These are phyloP conservation scores for Austrolebias charrua DNA, from an alignment of 2,797 vertebrate genomes.

Conservation along the genomic window DNA sequence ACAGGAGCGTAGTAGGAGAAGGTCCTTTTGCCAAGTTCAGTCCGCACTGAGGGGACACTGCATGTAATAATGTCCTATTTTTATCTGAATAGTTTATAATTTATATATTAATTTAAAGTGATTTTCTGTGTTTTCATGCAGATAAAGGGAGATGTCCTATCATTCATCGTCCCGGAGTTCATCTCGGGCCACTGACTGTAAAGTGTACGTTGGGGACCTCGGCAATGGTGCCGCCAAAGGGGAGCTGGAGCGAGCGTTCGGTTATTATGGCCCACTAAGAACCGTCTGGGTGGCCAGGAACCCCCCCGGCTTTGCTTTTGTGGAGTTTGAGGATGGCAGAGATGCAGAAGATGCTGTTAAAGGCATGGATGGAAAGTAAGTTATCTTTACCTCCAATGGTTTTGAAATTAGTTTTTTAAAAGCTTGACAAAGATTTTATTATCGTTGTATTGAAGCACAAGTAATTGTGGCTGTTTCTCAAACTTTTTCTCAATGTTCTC, in stretches of 20 bases:
- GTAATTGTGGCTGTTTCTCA: background rate
- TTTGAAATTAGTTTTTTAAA: background rate
- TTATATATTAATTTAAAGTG: no score
- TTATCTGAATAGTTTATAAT: no score
- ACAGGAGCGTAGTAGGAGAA: no score
- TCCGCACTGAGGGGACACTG: no score
- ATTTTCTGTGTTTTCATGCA: slow-evolving; percentile 2
- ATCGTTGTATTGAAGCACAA: no score
- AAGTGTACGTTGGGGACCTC: slow-evolving; percentile 80
- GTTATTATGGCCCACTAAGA: slow-evolving; percentile 80
- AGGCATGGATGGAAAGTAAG: slow-evolving; percentile 83
- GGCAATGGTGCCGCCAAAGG: slow-evolving; percentile 81
- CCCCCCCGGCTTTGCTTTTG: slow-evolving; percentile 81
- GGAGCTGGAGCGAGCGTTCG: slow-evolving; percentile 79
- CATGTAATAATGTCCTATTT: no score
- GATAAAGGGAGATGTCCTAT: slow-evolving; percentile 68
- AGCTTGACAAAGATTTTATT: no score
- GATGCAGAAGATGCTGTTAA: slow-evolving; percentile 82
- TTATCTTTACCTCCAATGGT: background rate
- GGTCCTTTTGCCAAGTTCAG: no score
- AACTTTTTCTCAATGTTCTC: background rate
- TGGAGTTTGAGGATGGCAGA: slow-evolving; percentile 81
- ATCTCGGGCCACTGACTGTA: slow-evolving; percentile 77
- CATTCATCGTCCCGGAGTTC: slow-evolving; percentile 77
- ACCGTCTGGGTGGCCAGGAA: slow-evolving; percentile 82